Conservation (phyloP, 2,888 invertebrate genomes). For the Melanophora roralis region DNA sequence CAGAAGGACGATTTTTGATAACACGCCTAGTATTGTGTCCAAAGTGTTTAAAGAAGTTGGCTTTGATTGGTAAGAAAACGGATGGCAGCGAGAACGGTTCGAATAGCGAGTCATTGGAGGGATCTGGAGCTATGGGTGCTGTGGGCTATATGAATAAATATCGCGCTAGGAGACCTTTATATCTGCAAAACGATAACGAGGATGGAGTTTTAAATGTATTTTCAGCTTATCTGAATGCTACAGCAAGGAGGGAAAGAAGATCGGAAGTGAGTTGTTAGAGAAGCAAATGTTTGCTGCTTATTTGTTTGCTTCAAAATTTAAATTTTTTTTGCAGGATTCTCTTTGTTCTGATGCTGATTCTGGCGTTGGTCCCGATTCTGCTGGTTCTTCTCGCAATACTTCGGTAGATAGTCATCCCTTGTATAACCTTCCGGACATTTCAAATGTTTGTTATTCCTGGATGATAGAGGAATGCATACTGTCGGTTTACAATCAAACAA, state of each 20-base stretch:
- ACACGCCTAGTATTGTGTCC: slow-evolving; percentile 96
- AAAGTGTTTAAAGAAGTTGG: slow-evolving; percentile 83
- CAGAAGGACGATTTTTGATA: slow-evolving; percentile 95
- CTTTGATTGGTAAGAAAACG: slow-evolving; percentile 63
- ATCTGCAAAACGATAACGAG: slow-evolving; percentile 68
- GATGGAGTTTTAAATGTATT: slow-evolving; percentile 71
- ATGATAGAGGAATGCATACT: slow-evolving; percentile 98
- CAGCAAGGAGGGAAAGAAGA: slow-evolving; percentile 70
- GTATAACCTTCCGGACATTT: slow-evolving; percentile 74
- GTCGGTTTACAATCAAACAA: slow-evolving; percentile 86
- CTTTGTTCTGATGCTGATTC: slow-evolving; percentile 90
- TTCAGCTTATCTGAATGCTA: slow-evolving; percentile 72
- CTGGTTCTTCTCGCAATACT: slow-evolving; percentile 88
- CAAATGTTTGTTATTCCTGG: slow-evolving; percentile 84
- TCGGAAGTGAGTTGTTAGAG: slow-evolving; percentile 64
- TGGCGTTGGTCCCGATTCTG: slow-evolving; percentile 90
- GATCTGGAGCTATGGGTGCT: slow-evolving; percentile 41
- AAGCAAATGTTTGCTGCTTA: not conserved
- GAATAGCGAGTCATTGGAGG: slow-evolving; percentile 41
- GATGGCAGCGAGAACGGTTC: slow-evolving; percentile 38
- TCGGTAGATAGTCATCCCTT: slow-evolving; percentile 87
- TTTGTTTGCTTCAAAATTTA: not conserved
- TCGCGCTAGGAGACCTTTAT: slow-evolving; percentile 64
- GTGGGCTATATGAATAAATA: slow-evolving; percentile 66
- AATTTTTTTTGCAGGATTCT: slow-evolving; percentile 79